Evolutionary conservation across 2,113 vertebrate species (phyloP).

Genomic region (Panthera uncia): DNA sequence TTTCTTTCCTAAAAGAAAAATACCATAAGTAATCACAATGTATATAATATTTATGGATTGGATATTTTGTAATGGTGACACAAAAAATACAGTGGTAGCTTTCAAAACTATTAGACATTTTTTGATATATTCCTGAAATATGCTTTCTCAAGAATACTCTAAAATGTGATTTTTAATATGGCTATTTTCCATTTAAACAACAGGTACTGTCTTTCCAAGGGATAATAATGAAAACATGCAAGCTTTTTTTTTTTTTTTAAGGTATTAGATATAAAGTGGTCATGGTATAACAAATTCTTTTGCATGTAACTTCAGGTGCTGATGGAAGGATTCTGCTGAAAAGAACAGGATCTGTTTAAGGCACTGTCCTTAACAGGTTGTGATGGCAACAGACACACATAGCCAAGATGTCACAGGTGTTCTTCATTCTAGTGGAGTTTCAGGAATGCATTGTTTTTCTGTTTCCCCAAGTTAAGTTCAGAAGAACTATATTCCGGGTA

Average conservation of each 20-base stretch:
- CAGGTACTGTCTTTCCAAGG: neutral
- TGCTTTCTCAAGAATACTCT: neutral
- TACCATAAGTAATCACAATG: neutral
- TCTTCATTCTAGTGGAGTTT: neutral
- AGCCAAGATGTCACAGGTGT: neutral
- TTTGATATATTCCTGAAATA: conserved; percentile 2
- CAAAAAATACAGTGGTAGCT: neutral
- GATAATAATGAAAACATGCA: neutral
- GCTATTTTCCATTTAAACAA: neutral
- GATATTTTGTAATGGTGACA: neutral
- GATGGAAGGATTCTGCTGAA: neutral
- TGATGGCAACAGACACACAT: neutral
- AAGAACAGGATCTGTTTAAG: neutral
- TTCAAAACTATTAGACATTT: neutral
- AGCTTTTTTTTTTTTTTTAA: neutral
- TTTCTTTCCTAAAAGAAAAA: conserved; percentile 26
- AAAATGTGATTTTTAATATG: neutral
- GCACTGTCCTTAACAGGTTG: neutral
- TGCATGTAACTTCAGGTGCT: neutral
- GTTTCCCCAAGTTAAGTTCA: neutral
- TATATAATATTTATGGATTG: neutral
- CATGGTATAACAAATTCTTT: neutral
- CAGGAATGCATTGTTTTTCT: neutral
- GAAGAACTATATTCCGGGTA: neutral
- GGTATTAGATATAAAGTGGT: neutral